Evolutionary conservation across 2,797 vertebrate genomes (phyloP).

Genomic region (Taenioides sp.): DNA sequence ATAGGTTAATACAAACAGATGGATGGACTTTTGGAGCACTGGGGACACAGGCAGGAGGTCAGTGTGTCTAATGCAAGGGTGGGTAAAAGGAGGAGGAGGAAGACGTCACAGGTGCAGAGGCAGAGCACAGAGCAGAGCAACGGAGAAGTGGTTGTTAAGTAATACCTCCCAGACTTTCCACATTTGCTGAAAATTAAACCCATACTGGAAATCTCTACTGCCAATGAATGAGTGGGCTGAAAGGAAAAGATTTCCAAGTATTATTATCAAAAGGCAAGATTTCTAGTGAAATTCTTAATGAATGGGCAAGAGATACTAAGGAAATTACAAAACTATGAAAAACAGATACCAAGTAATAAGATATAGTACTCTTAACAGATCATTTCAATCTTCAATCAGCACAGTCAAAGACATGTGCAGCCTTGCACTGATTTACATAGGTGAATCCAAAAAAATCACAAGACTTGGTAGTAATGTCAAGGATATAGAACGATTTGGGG

Average conservation of each 20-base stretch:
- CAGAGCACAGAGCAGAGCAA: not conserved
- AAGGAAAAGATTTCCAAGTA: not conserved
- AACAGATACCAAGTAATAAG: not conserved
- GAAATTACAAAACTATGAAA: not conserved
- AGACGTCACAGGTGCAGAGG: conserved; percentile 22
- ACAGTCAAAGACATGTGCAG: not conserved
- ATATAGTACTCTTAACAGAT: not conserved
- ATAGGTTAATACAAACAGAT: conserved; percentile 33
- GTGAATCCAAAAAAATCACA: conserved; percentile 1
- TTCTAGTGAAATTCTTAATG: not conserved
- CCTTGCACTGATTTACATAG: conserved; percentile 25
- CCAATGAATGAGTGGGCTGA: conserved; percentile 19
- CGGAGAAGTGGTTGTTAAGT: conserved; percentile 25
- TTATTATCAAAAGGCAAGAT: not conserved
- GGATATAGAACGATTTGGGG: too few species aligned
- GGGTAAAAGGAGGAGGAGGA: conserved; percentile 41
- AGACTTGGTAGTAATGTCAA: conserved; percentile 30
- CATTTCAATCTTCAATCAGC: not conserved
- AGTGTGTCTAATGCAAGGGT: conserved; percentile 33
- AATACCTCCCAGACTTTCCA: conserved; percentile 33
- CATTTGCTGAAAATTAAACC: conserved; percentile 29
- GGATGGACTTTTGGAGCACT: conserved; percentile 3
- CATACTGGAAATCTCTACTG: conserved; percentile 3
- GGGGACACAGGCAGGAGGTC: conserved; percentile 8
- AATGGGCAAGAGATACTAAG: not conserved